These are phyloP conservation scores for Betta splendens DNA, from an alignment of 2,797 vertebrate genomes.

Conservation along the genomic window DNA sequence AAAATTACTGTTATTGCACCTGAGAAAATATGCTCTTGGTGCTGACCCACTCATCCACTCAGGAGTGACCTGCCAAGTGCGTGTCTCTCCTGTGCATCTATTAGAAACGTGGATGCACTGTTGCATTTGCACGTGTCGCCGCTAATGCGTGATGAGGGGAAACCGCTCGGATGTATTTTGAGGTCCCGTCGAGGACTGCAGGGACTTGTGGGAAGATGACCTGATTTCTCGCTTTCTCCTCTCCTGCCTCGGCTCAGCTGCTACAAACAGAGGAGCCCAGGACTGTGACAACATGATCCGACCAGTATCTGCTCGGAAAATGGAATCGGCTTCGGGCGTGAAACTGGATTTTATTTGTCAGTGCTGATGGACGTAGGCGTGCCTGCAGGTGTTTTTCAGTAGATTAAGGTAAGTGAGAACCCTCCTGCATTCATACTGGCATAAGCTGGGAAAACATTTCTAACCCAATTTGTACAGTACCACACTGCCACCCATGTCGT, in stretches of 20 bases:
- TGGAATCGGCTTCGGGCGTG: constrained; percentile 14
- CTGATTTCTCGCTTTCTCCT: constrained; percentile 79
- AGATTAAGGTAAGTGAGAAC: constrained; percentile 66
- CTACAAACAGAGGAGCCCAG: constrained; percentile 50
- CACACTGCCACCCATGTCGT: not conserved
- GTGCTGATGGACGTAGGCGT: constrained; percentile 44
- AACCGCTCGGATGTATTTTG: constrained; percentile 70
- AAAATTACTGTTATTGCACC: constrained; percentile 53
- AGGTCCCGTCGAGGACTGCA: constrained; percentile 75
- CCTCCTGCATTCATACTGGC: not conserved
- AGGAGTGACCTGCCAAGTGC: constrained; percentile 26
- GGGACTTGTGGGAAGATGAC: constrained; percentile 81
- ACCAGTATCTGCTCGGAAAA: constrained; percentile 27
- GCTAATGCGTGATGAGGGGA: constrained; percentile 61
- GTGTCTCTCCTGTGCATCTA: constrained; percentile 19
- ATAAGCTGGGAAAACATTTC: constrained; percentile 1
- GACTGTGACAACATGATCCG: constrained; percentile 31
- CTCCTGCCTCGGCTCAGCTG: constrained; percentile 66
- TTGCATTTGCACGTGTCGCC: constrained; percentile 39
- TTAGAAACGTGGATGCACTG: constrained; percentile 24
- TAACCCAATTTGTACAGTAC: constrained; percentile 2
- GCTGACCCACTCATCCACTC: constrained; percentile 31
- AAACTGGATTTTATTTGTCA: constrained; percentile 45
- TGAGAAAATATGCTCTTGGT: constrained; percentile 52
- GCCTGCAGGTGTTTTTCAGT: constrained; percentile 24